A percentile compares a stretch with the other conserved stretches of the same genome.
Conservation (phyloP, 2,888 invertebrate species). For the Formica aserva region DNA sequence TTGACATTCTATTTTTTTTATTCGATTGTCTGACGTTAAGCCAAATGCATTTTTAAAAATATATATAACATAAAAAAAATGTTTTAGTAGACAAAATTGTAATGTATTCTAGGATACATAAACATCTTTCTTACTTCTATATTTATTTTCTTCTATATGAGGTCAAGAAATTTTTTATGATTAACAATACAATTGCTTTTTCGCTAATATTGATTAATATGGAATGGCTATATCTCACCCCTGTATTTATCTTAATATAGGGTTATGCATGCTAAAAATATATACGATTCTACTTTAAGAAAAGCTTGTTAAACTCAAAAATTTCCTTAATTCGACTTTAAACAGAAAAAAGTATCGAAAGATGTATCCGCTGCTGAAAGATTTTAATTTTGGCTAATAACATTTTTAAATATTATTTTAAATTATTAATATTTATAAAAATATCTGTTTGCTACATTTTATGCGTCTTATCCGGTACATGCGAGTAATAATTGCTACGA, state of each 20-base stretch:
- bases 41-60: not conserved
- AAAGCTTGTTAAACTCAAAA: not conserved
- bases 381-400: not conserved
- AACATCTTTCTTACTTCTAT: not conserved
- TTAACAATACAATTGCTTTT: not conserved
- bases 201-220: not conserved
- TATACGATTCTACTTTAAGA: not conserved
- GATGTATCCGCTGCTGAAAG: not conserved
- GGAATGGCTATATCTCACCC: not conserved
- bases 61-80: not conserved
- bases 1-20: not conserved
- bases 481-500: constrained; percentile 46
- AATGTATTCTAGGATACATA: not conserved
- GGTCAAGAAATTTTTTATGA: not conserved
- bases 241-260: not conserved
- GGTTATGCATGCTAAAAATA: not conserved
- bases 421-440: not conserved
- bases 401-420: not conserved
- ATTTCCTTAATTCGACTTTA: not conserved
- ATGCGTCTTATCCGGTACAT: not conserved
- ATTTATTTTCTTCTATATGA: not conserved
- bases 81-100: not conserved
- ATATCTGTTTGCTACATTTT: not conserved
- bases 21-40: not conserved
- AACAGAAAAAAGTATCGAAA: not conserved